Conservation (phyloP, 2,888 invertebrate species). For the Aplocera efformata region DNA sequence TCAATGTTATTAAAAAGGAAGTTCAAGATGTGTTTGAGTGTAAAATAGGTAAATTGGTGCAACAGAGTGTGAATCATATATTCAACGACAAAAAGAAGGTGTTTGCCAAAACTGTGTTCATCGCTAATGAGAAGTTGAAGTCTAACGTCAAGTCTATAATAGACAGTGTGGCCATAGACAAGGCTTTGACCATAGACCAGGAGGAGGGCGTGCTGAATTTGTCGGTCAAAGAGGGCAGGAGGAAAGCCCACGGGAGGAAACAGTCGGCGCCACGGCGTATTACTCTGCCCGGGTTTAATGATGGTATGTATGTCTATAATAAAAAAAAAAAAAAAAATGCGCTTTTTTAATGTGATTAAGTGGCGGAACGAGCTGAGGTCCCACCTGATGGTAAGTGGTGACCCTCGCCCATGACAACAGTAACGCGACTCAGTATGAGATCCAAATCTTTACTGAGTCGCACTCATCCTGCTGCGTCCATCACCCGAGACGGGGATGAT, state of each 20-base stretch:
- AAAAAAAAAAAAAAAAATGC: too few relatives aligned
- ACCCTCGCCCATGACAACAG: too few relatives aligned
- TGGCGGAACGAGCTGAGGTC: too few relatives aligned
- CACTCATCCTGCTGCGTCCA: too few relatives aligned
- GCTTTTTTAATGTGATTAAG: too few relatives aligned
- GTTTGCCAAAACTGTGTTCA: constrained; percentile 66
- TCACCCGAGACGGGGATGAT: too few relatives aligned
- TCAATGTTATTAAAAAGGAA: neutral
- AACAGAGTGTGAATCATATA: constrained; percentile 68
- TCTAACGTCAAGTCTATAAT: constrained; percentile 39
- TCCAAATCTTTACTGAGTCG: too few relatives aligned
- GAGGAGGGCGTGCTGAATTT: constrained; percentile 52
- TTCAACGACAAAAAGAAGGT: constrained; percentile 61
- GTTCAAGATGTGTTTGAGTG: constrained; percentile 56
- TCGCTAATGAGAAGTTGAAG: constrained; percentile 43
- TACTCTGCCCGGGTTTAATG: constrained; percentile 45
- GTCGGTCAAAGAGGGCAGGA: constrained; percentile 60
- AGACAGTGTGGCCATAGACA: neutral
- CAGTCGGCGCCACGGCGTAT: constrained; percentile 68
- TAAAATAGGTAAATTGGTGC: constrained; percentile 64
- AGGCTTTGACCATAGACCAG: too few relatives aligned
- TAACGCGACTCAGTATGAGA: too few relatives aligned
- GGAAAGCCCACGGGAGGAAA: constrained; percentile 65
- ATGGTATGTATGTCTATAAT: constrained; percentile 44
- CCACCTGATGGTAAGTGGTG: too few relatives aligned